These are phyloP conservation scores for Otolemur crassicaudatus DNA, from an alignment of 2,797 vertebrate genomes.

Conservation along the genomic window DNA sequence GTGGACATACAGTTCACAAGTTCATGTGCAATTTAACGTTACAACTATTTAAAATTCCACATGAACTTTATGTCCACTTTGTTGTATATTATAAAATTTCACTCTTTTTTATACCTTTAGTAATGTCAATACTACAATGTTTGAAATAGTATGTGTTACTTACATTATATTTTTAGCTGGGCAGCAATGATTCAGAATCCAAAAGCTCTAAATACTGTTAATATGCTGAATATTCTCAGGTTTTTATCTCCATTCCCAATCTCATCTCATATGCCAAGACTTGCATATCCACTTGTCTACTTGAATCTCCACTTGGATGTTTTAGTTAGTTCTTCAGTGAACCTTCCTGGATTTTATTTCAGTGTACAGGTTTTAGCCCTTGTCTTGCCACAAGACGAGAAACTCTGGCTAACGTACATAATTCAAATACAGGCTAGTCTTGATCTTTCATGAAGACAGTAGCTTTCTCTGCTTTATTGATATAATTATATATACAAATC, in stretches of 20 bases:
- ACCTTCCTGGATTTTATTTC: background rate
- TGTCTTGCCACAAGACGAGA: background rate
- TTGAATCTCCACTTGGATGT: background rate
- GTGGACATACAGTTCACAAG: too few species aligned
- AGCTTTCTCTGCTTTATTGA: background rate
- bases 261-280: background rate
- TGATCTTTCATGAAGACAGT: background rate
- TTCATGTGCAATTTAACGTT: too few species aligned
- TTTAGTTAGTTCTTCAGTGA: background rate
- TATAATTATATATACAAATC: too few species aligned
- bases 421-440: background rate
- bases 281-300: background rate
- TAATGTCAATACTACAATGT: background rate
- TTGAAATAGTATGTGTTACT: background rate
- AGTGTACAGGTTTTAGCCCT: background rate
- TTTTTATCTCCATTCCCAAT: background rate
- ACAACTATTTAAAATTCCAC: too few species aligned
- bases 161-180: background rate
- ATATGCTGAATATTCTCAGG: background rate
- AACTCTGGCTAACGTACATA: background rate
- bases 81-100: too few species aligned
- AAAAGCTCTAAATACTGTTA: background rate
- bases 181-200: background rate
- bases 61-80: too few species aligned
- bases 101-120: background rate